These are phyloP conservation scores for Oceanodroma leucorhoa DNA, from an alignment of 2,797 vertebrate species.

Conservation along the genomic window DNA sequence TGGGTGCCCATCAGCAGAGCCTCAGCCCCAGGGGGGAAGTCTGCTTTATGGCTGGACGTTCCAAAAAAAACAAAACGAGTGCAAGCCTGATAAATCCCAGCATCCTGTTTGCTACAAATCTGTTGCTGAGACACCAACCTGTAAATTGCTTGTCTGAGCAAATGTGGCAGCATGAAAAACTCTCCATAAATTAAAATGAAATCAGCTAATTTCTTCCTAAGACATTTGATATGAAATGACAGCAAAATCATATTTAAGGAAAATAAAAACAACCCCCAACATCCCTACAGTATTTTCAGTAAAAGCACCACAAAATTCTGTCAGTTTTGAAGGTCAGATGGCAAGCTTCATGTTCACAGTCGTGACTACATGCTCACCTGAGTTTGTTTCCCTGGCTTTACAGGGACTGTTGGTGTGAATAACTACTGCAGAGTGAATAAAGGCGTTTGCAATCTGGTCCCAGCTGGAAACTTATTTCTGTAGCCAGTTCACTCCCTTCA, in stretches of 20 bases:
- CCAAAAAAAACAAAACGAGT: neutral
- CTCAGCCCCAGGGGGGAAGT: neutral
- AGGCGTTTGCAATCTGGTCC: slow-evolving; percentile 57
- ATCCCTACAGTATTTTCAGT: neutral
- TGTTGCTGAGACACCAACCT: neutral
- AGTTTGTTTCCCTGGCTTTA: slow-evolving; percentile 34
- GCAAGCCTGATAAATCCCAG: neutral
- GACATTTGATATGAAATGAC: neutral
- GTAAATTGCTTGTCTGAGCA: neutral
- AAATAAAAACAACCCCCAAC: neutral
- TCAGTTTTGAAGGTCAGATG: slow-evolving; percentile 41
- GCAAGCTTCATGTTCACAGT: slow-evolving; percentile 13
- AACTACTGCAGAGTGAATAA: slow-evolving; percentile 49
- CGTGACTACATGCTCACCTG: slow-evolving; percentile 3
- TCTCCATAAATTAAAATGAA: neutral
- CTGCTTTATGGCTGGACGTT: neutral
- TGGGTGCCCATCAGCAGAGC: neutral
- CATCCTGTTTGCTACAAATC: neutral
- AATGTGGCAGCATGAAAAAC: neutral
- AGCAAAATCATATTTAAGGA: neutral
- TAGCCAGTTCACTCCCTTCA: slow-evolving; percentile 26
- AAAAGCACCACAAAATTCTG: neutral
- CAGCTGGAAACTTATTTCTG: slow-evolving; percentile 48
- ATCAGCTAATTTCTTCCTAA: neutral
- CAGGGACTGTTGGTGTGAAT: neutral